Evolutionary conservation across 2,797 vertebrate species (phyloP), one percentile per base, ranked within the genome.

Genomic region (Holocentrus rufus): DNA sequence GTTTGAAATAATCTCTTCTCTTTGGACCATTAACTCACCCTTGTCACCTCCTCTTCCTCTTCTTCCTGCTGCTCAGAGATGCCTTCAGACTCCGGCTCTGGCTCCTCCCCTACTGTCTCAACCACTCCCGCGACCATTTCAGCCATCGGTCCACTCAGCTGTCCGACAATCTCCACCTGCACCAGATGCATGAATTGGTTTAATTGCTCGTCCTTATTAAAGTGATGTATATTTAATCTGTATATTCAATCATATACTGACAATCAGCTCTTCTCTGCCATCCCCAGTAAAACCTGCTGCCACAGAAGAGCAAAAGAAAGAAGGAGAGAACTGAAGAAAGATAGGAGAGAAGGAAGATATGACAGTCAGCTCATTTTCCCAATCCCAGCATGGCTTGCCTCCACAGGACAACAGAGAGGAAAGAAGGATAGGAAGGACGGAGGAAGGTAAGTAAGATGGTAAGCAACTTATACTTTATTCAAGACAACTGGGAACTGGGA

Each of bases 141-240:
- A 83, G 92, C 93, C 50, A 93, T 87, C 72, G 94, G 91, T 72
- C 93, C 92, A 7, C 92, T 93, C 93, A 95, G 72, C 87, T 94
- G 95, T 0, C 92, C 89, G 78, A 93, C 91, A 56, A 94, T 89
- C 82, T 98, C 95, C 85, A 92, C 92, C 92, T 92, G 88, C 17
- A 87, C 18, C 79, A 47, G 63, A n/a, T 23, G 39, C 30, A 27
- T 54, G 1, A n/a, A 27, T 27, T 23, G 31, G 71, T 46, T 72
- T 11, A 66, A 22, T 14, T 1, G 5, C 25, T 49, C 15, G 11
- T 55, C 13, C 30, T 4, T 27, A 27, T 27, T 27, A 27, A 27
- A 27, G 25, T 27, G 25, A 27, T 27, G 25, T 27, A 27, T 27
- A 27, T 27, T 27, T 27, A 27, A 27, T 27, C 25, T 27, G 17